Evolutionary conservation across 2,113 vertebrate species (phyloP), one percentile per base, ranked within the genome.

Genomic region (Phyllostomus discolor): DNA sequence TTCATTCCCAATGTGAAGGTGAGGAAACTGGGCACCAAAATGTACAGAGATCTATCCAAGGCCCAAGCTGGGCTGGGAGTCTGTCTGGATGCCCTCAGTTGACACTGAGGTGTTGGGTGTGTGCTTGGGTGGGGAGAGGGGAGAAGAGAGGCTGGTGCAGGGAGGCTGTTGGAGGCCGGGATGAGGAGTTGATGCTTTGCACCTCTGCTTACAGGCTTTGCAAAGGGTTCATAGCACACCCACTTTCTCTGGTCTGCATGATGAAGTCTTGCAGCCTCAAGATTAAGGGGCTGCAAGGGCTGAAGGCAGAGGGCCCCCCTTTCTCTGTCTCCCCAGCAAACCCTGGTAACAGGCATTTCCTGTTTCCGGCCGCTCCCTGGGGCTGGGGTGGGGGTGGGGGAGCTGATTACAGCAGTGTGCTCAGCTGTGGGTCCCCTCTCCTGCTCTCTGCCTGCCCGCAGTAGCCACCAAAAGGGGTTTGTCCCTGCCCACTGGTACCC

Each of bases 361-460:
- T 97, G 97, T 98, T 98, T 97, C 97, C 95, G 80, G 96, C 62
- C 4, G 43, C 83, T 97, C 94, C 95, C 70, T 80, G 95, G 48
- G 87, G 96, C 31, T 22, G 57, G 67, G 70, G 90, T 94, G 88
- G 88, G 92, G 95, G 97, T 79, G 73, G 95, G 91, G 91, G 70
- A 75, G 90, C 20, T 17, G 81, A 52, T 4, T 33, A 83, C 52
- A 16, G 43, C 70, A 12, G 7, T 7, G 11, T n/a, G 26, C 70
- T 66, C 7, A 4, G 59, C 54, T 57, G 69, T 50, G 52, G 83
- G 91, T 54, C 54, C 62, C 24, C 28, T 69, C 57, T 86, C 20
- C 50, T 48, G 16, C 48, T 59, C 38, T 54, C 2, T 4, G 38
- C 67, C 62, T 31, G 62, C 26, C 76, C 7, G 17, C 46, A 6